Percentiles rank a stretch among this genome's conserved stretches.
phyloP scores from a whole-genome alignment of 92 coral and sea anemone species.

The Umimayanthus chanpuru region DNA sequence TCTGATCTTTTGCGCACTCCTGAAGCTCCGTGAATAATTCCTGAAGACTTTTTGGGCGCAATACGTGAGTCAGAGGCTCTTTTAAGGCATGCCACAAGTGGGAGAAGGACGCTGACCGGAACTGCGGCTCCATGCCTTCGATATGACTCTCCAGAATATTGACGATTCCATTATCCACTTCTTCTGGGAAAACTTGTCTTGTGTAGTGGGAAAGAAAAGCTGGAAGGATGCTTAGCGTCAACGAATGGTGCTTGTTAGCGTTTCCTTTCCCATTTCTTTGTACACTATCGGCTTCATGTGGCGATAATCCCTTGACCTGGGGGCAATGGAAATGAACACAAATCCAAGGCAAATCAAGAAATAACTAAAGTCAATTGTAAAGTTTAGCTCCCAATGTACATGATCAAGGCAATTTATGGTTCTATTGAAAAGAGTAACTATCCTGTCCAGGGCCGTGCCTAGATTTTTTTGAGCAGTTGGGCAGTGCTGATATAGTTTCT shows the following conservation, averaged over 20 bases:
- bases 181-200: constrained; percentile 59
- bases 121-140: constrained; percentile 90
- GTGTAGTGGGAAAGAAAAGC: constrained; percentile 60
- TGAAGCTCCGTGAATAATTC: constrained; percentile 53
- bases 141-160: constrained; percentile 73
- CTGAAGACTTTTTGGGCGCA: constrained; percentile 64
- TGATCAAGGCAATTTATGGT: not conserved
- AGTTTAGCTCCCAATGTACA: not conserved
- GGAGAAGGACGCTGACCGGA: constrained; percentile 81
- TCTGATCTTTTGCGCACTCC: constrained; percentile 57
- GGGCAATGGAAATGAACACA: not conserved
- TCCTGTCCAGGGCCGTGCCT: too few relatives aligned
- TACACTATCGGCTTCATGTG: not conserved
- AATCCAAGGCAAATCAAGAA: not conserved
- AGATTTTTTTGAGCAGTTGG: too few relatives aligned
- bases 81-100: constrained; percentile 78
- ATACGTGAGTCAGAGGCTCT: constrained; percentile 68
- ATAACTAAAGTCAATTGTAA: too few relatives aligned
- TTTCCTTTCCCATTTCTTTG: not conserved
- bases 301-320: not conserved
- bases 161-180: constrained; percentile 56
- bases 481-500: too few relatives aligned
- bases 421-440: too few relatives aligned
- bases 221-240: constrained; percentile 23
- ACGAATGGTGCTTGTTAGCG: not conserved